Base-by-base conservation (phyloP, 2,888 invertebrate genomes). In the Eulithis testata region DNA sequence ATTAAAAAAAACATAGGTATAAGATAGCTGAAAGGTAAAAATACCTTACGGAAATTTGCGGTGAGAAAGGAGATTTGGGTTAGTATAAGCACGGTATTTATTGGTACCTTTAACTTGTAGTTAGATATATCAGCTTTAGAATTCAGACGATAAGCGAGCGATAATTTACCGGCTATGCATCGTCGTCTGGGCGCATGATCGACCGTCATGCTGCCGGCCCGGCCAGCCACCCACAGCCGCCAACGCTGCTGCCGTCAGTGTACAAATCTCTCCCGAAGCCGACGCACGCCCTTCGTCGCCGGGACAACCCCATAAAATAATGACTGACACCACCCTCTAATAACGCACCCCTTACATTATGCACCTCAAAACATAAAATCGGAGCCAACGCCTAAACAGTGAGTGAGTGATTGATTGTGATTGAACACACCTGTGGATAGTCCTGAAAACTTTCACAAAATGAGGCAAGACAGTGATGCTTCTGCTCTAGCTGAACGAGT, bases 401-500 rank as follows among this genome's bases (percentile, higher is more conserved):
- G 51, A 36, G 57, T 67, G 52, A 61, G 57, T 60, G 63, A 66
- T 37, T 51, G 52, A 47, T 51, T 21, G 31, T 27, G 43, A 14
- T 31, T 54, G 47, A 59, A 65, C 47, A 59, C 64, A 64, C 61
- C 68, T 61, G 67, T 72, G 54, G 53, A 55, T 43, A 53, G 52
- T 31, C 57, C 54, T 56, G 49, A 61, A 60, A 63, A 45, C 56
- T 49, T 52, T 59, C 8, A 14, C 76, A 89, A 83, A 80, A 92
- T 92, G 93, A 89, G 86, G 69, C 87, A 90, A 70, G 87, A 88
- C 72, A 86, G 82, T 65, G 91, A 91, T 70, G 82, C 83, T 49
- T 79, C 85, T 49, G 83, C 84, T 36, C 77, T 94, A 68, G 88
- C 93, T 69, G 89, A 90, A 68, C 90, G 94, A 77, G 93, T 95